Evolutionary conservation across 1,140 invertebrate genomes (phyloP).

Genomic region (Drosophila oshimai): DNA sequence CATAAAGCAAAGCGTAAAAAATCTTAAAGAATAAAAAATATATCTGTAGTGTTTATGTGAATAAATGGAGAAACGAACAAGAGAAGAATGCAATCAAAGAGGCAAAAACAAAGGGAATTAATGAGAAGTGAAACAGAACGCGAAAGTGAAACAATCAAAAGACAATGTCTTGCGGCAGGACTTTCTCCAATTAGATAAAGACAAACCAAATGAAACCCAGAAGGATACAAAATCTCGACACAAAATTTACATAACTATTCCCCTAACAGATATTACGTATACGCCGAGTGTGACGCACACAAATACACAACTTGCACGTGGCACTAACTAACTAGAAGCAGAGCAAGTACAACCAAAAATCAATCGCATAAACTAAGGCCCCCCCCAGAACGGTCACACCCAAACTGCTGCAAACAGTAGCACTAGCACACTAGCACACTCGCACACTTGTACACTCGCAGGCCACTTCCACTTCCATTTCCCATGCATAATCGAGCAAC

Average conservation of each 20-base stretch:
- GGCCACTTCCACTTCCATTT: background rate
- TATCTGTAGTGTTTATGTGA: too few species aligned
- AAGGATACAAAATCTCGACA: slow-evolving; percentile 12
- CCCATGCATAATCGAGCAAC: slow-evolving; percentile 47
- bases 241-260: slow-evolving; percentile 37
- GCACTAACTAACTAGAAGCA: slow-evolving; percentile 3
- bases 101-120: background rate
- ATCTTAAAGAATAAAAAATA: background rate
- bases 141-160: background rate
- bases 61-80: background rate
- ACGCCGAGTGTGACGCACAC: slow-evolving; percentile 7
- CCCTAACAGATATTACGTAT: slow-evolving; percentile 28
- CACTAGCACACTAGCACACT: background rate
- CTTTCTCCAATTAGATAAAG: background rate
- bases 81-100: background rate
- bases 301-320: slow-evolving; percentile 32
- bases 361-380: slow-evolving; percentile 53
- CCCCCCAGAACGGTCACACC: slow-evolving; percentile 18
- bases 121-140: background rate
- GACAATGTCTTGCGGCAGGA: background rate
- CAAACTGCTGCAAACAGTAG: too few species aligned
- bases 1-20: background rate
- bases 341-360: slow-evolving; percentile 46
- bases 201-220: background rate
- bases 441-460: background rate